Evolutionary conservation across 2,797 vertebrate species (phyloP).

Genomic region (Novumbra hubbsi): DNA sequence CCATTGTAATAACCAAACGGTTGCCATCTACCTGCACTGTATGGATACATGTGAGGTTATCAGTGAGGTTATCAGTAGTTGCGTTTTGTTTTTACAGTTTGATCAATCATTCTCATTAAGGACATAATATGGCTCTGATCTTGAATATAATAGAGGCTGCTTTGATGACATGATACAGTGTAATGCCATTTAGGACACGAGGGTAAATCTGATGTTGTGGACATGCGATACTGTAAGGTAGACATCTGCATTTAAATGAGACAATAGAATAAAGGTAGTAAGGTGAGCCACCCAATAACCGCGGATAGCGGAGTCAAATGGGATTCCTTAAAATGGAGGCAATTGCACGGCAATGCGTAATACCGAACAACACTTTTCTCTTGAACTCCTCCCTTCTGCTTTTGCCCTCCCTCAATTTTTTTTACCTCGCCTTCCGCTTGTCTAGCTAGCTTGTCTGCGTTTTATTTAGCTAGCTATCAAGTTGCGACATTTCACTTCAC

Average conservation of each 20-base stretch:
- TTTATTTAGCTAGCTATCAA: conserved; percentile 11
- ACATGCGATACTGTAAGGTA: neutral
- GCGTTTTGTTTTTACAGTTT: neutral
- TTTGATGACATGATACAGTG: neutral
- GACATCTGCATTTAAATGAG: neutral
- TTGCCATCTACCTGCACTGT: neutral
- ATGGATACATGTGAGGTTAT: neutral
- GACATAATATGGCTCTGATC: neutral
- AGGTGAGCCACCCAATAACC: neutral
- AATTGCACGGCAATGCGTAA: conserved; percentile 7
- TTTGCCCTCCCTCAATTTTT: conserved; percentile 7
- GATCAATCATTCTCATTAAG: neutral
- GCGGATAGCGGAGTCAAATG: neutral
- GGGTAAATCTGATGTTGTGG: neutral
- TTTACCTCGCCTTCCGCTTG: conserved; percentile 4
- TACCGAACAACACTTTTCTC: conserved; percentile 19
- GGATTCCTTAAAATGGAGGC: conserved; percentile 17
- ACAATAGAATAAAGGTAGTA: neutral
- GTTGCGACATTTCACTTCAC: conserved; percentile 11
- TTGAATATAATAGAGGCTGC: neutral
- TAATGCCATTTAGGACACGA: neutral
- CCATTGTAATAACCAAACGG: neutral
- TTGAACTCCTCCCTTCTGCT: conserved; percentile 15
- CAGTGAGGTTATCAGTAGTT: neutral
- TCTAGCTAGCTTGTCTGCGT: neutral